These are phyloP conservation scores for Encarsia formosa DNA, from an alignment of 2,888 invertebrate species.

Conservation along the genomic window DNA sequence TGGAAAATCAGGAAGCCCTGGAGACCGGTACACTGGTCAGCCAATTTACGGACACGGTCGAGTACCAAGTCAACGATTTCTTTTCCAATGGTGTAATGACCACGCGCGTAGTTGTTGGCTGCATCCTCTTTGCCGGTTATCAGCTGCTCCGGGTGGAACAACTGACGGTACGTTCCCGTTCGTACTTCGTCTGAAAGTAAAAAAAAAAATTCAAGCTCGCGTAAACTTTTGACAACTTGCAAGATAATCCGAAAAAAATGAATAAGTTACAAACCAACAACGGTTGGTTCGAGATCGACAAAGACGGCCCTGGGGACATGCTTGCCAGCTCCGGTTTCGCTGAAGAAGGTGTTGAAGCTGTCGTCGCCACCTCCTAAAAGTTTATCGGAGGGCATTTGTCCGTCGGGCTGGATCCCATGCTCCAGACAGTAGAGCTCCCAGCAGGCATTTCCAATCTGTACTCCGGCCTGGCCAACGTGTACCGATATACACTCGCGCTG, in stretches of 20 bases:
- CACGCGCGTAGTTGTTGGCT: conserved; percentile 95
- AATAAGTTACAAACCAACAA: conserved; percentile 68
- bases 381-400: conserved; percentile 91
- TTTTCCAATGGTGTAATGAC: conserved; percentile 95
- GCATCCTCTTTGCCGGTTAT: conserved; percentile 97
- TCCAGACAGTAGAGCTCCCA: conserved; percentile 86
- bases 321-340: conserved; percentile 92
- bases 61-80: conserved; percentile 88
- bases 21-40: conserved; percentile 88
- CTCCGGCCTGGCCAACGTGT: conserved; percentile 78
- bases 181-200: conserved; percentile 80
- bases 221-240: no score
- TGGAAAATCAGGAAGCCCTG: conserved; percentile 95
- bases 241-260: no score
- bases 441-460: conserved; percentile 86
- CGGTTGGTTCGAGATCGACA: conserved; percentile 94
- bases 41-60: conserved; percentile 80
- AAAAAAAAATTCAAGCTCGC: no score
- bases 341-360: conserved; percentile 92
- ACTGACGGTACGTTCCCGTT: conserved; percentile 88
- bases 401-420: conserved; percentile 89
- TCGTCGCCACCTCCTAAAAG: conserved; percentile 88
- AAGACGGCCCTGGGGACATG: conserved; percentile 89
- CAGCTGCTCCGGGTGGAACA: conserved; percentile 96
- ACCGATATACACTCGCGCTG: conserved; percentile 77